Percentiles rank a stretch among this genome's conserved stretches.
Evolutionary conservation across 2,888 invertebrate species (phyloP).

Genomic region (Mechanitis messenoides): DNA sequence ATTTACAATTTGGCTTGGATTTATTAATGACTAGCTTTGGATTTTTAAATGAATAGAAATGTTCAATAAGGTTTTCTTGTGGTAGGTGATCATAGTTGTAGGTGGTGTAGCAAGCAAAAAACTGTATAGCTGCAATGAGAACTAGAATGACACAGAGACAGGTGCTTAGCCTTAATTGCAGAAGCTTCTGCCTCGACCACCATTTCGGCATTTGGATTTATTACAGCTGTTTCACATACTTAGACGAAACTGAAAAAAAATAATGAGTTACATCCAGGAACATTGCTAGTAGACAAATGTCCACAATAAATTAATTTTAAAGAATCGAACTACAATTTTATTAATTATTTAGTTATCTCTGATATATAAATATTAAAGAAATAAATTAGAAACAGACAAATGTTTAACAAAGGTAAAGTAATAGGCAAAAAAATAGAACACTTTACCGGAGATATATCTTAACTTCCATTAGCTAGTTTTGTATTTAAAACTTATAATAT

Average conservation of each 20-base stretch:
- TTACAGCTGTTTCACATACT: conserved; percentile 4
- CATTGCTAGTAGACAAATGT: too few species aligned
- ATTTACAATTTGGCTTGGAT: conserved; percentile 47
- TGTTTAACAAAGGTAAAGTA: too few species aligned
- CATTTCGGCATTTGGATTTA: conserved; percentile 48
- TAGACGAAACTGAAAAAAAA: background rate
- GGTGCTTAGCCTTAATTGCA: conserved; percentile 43
- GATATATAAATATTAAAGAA: too few species aligned
- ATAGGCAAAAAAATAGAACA: too few species aligned
- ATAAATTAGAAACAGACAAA: too few species aligned
- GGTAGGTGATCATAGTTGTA: conserved; percentile 50
- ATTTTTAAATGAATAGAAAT: conserved; percentile 41
- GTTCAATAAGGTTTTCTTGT: conserved; percentile 36
- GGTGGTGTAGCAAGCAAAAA: conserved; percentile 41
- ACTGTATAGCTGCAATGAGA: conserved; percentile 41
- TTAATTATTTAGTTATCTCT: too few species aligned
- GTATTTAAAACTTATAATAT: too few species aligned
- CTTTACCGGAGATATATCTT: too few species aligned
- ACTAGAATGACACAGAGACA: conserved; percentile 37
- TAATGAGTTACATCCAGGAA: too few species aligned
- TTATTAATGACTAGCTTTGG: conserved; percentile 37
- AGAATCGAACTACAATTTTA: too few species aligned
- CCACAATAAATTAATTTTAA: too few species aligned
- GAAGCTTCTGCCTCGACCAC: conserved; percentile 35
- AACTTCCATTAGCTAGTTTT: too few species aligned